Conservation (phyloP, 1,140 invertebrate genomes). For the Drosophila grimshawi region DNA sequence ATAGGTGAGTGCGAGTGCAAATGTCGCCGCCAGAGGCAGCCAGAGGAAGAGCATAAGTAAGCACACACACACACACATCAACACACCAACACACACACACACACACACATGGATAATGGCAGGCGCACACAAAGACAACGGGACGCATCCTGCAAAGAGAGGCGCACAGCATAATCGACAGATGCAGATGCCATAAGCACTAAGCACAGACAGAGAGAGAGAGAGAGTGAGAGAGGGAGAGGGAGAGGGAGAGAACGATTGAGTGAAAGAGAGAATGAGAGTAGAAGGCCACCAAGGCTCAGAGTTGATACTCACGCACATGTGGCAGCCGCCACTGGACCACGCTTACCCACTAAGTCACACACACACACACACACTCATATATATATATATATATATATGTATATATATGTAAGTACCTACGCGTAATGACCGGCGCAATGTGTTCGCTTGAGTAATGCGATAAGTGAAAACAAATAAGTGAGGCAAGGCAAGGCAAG, state of each 20-base stretch:
- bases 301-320: conserved; percentile 30
- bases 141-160: conserved; percentile 27
- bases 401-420: conserved; percentile 14
- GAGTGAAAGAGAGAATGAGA: too few relatives aligned
- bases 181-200: conserved; percentile 52
- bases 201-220: too few relatives aligned
- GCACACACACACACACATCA: conserved; percentile 15
- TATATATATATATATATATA: too few relatives aligned
- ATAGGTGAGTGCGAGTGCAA: conserved; percentile 76
- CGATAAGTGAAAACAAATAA: conserved; percentile 80
- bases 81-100: conserved; percentile 15
- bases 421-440: conserved; percentile 46
- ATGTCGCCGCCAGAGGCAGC: conserved; percentile 52
- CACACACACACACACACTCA: background rate
- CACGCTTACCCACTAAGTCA: background rate
- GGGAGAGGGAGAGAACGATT: too few relatives aligned
- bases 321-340: background rate
- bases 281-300: conserved; percentile 41
- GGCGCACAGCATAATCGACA: conserved; percentile 60
- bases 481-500: conserved; percentile 40
- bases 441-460: conserved; percentile 60
- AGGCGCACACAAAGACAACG: conserved; percentile 41
- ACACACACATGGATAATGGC: background rate
- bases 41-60: conserved; percentile 18
- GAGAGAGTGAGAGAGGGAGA: too few relatives aligned